Evolutionary conservation across 2,888 invertebrate species (phyloP).

Genomic region (Sicus ferrugineus): DNA sequence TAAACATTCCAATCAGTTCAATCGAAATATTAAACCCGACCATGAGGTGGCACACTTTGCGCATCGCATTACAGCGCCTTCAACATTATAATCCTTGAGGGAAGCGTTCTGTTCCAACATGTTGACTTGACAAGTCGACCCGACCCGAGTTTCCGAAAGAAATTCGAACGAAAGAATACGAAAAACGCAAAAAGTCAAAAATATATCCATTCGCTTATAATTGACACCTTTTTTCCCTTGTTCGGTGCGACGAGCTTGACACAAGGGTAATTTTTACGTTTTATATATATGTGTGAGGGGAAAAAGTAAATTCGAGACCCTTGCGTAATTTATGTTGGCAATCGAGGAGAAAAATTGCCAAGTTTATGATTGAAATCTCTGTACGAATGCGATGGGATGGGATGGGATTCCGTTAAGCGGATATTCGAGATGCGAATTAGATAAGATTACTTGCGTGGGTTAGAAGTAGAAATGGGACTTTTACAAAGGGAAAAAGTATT

Average conservation of each 20-base stretch:
- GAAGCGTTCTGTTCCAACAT: conserved; percentile 50
- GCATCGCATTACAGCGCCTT: conserved; percentile 24
- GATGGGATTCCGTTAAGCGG: conserved; percentile 9
- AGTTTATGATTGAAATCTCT: conserved; percentile 18
- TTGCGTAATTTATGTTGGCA: conserved; percentile 9
- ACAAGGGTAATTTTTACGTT: neutral
- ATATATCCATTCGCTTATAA: conserved; percentile 35
- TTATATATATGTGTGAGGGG: neutral
- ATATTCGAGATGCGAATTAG: neutral
- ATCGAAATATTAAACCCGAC: conserved; percentile 17
- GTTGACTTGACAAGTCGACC: conserved; percentile 55
- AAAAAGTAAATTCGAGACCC: neutral
- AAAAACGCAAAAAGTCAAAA: conserved; percentile 14
- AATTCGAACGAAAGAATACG: neutral
- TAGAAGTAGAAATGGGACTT: neutral
- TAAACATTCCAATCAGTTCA: conserved; percentile 30
- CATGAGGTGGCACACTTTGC: conserved; percentile 23
- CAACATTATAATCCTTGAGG: conserved; percentile 23
- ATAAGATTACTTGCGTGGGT: neutral
- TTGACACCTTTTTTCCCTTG: conserved; percentile 44
- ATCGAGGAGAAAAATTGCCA: neutral
- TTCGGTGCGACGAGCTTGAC: neutral
- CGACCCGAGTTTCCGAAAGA: conserved; percentile 1
- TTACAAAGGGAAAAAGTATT: neutral
- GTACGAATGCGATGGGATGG: neutral